Evolutionary conservation across 2,113 vertebrate species (phyloP).

Genomic region (Prochilodus magdalenae): DNA sequence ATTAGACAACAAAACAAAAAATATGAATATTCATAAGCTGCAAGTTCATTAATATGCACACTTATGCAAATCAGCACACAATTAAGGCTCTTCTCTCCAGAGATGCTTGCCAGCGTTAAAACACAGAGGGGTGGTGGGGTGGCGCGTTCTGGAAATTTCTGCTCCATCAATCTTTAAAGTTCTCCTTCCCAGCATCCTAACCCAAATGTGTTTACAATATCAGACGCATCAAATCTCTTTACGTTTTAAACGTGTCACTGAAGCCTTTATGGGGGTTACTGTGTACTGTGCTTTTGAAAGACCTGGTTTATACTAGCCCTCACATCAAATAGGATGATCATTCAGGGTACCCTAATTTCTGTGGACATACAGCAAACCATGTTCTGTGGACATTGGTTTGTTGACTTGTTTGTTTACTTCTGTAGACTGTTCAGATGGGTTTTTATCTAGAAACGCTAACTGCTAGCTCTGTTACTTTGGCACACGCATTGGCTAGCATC

Average conservation of each 20-base stretch:
- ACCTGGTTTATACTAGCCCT: no score
- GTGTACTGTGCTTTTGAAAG: not conserved
- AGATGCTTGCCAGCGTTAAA: slow-evolving; percentile 68
- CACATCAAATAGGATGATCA: not conserved
- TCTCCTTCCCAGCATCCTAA: slow-evolving; percentile 53
- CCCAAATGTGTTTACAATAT: slow-evolving; percentile 37
- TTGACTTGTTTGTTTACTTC: no score
- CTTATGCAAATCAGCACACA: slow-evolving; percentile 91
- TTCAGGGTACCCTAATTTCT: not conserved
- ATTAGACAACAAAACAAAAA: slow-evolving; percentile 94
- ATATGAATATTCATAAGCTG: slow-evolving; percentile 91
- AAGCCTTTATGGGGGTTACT: not conserved
- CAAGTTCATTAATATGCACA: slow-evolving; percentile 91
- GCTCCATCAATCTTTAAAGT: slow-evolving; percentile 73
- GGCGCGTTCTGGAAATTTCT: slow-evolving; percentile 69
- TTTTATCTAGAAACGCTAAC: no score
- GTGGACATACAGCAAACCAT: no score
- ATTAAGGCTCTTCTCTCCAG: slow-evolving; percentile 86
- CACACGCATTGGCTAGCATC: no score
- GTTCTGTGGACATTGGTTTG: no score
- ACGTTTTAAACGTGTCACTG: not conserved
- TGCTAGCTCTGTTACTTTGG: no score
- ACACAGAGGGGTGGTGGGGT: slow-evolving; percentile 58
- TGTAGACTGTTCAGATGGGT: not conserved
- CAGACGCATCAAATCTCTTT: not conserved